Conservation (phyloP, 2,888 invertebrate species). For the Lysandra coridon region DNA sequence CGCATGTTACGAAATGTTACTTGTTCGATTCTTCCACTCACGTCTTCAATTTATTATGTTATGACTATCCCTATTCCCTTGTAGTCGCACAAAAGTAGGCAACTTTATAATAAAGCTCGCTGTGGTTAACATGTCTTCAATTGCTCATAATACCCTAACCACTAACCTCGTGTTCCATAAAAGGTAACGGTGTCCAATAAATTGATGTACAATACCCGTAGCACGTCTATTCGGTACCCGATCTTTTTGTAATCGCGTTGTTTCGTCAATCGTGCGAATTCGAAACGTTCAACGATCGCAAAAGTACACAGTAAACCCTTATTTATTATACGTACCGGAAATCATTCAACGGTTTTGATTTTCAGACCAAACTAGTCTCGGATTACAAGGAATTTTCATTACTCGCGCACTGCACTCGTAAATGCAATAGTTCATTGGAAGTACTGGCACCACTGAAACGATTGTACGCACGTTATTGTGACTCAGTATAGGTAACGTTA, state of each 20-base stretch:
- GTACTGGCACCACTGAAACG: conserved; percentile 10
- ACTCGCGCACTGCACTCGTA: neutral
- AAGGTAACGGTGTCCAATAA: conserved; percentile 12
- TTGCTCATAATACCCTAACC: neutral
- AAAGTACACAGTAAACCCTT: neutral
- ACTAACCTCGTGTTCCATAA: conserved; percentile 12
- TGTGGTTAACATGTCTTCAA: conserved; percentile 5
- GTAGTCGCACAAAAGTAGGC: conserved; percentile 18
- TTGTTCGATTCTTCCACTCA: no score
- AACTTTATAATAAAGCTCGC: conserved; percentile 27
- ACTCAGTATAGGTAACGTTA: conserved; percentile 67
- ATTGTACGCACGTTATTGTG: conserved; percentile 47
- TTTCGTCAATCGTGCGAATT: neutral
- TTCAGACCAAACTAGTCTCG: neutral
- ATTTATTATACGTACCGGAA: conserved; percentile 14
- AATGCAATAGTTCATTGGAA: conserved; percentile 14
- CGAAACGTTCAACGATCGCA: neutral
- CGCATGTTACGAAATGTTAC: no score
- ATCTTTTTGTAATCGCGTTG: neutral
- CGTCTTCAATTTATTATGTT: neutral
- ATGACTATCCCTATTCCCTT: neutral
- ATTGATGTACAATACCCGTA: neutral
- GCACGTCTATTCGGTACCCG: neutral
- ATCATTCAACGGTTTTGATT: conserved; percentile 5
- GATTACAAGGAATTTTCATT: neutral